Percentiles rank a stretch among this genome's conserved stretches.
These are phyloP conservation scores for Cabera pusaria DNA, from an alignment of 2,888 invertebrate genomes.

Conservation along the genomic window DNA sequence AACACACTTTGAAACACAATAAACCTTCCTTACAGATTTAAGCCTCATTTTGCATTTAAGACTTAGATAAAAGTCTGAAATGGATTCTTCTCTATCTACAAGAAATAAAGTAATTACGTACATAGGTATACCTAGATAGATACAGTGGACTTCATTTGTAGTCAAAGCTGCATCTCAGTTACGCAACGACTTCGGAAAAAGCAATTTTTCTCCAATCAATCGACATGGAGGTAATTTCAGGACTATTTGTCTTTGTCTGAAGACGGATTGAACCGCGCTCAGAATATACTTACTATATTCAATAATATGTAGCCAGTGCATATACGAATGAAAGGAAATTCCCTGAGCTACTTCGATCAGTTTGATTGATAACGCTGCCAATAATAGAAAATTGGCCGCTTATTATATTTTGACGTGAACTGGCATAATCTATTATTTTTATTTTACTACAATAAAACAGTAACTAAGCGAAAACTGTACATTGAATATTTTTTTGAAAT, in stretches of 20 bases:
- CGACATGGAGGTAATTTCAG: constrained; percentile 29
- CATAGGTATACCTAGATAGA: too few species aligned
- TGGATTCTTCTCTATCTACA: too few species aligned
- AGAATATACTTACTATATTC: constrained; percentile 5
- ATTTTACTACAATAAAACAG: too few species aligned
- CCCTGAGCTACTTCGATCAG: constrained; percentile 15
- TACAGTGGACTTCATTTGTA: background rate
- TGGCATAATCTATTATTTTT: too few species aligned
- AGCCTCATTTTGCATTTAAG: too few species aligned
- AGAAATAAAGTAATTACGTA: too few species aligned
- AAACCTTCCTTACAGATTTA: too few species aligned
- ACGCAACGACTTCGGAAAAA: constrained; percentile 7
- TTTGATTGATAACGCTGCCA: constrained; percentile 21
- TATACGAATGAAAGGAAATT: constrained; percentile 19
- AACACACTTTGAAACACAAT: too few species aligned
- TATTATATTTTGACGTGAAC: too few species aligned
- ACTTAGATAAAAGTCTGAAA: too few species aligned
- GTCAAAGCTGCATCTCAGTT: constrained; percentile 1
- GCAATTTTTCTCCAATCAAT: constrained; percentile 28
- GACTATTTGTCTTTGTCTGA: constrained; percentile 34
- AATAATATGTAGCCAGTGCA: constrained; percentile 13
- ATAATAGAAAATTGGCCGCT: constrained; percentile 14
- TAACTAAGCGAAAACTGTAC: too few species aligned
- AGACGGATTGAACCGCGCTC: constrained; percentile 18
- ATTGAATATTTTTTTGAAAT: too few species aligned